Conservation (phyloP, 2,113 vertebrate species). For the Enhydra lutris region DNA sequence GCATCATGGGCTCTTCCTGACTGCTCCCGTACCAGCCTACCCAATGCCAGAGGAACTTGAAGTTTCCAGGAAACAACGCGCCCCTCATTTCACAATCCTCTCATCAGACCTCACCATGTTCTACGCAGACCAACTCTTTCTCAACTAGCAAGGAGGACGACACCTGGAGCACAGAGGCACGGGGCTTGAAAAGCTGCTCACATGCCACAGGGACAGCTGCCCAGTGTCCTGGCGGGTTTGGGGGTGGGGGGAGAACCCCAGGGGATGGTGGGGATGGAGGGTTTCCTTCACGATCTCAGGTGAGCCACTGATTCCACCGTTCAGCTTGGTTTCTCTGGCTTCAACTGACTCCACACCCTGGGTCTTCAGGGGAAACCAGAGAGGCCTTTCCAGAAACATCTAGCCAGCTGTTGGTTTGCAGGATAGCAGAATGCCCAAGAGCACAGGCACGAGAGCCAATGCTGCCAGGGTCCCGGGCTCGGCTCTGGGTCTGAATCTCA, state of each 20-base stretch:
- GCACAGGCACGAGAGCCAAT: fast-evolving
- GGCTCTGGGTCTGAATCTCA: neutral
- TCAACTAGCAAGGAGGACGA: fast-evolving
- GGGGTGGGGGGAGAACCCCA: too few species aligned
- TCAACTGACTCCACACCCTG: neutral
- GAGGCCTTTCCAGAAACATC: neutral
- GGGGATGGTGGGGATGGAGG: too few species aligned
- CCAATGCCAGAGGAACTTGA: neutral
- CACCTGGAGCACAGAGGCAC: neutral
- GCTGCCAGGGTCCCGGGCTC: neutral
- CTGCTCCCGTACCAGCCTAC: neutral
- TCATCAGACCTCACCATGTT: neutral
- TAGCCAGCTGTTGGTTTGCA: neutral
- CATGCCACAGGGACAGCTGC: fast-evolving
- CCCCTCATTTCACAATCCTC: neutral
- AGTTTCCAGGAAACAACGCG: too few species aligned
- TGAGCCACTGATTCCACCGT: neutral
- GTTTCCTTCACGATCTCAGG: neutral
- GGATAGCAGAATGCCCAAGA: neutral
- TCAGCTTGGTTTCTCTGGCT: neutral
- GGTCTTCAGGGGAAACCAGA: neutral
- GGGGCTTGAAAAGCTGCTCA: neutral
- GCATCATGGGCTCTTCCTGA: neutral
- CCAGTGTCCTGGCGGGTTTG: too few species aligned
- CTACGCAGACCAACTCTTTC: neutral